Conservation (phyloP, 2,888 invertebrate genomes). For the Junonia oenone region DNA sequence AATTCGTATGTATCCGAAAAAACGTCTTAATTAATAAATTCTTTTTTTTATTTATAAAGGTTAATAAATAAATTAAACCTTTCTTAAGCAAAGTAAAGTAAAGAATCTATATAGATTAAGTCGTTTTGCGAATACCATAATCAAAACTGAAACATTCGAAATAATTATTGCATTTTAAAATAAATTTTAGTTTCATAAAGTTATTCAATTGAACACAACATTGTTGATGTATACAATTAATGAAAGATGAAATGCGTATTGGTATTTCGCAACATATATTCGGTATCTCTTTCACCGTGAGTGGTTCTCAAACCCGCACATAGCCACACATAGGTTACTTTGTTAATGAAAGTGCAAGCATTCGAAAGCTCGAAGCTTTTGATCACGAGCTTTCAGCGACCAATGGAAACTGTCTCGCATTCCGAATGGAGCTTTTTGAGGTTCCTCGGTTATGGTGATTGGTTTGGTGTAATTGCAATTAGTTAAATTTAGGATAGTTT, state of each 20-base stretch:
- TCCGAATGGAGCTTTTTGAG: neutral
- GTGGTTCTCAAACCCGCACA: neutral
- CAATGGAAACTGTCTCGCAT: neutral
- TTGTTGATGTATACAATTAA: neutral
- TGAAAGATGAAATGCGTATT: no score
- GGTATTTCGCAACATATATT: neutral
- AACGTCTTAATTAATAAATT: no score
- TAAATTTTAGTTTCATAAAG: neutral
- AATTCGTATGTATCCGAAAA: no score
- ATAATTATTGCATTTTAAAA: no score
- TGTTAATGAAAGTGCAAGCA: slow-evolving; percentile 1
- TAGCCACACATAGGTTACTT: neutral
- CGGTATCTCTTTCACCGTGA: neutral
- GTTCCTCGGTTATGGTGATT: neutral
- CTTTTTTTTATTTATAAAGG: no score
- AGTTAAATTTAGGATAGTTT: no score
- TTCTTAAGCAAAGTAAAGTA: no score
- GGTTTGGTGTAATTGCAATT: no score
- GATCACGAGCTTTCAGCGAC: neutral
- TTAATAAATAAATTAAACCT: no score
- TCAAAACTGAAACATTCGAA: no score
- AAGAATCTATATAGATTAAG: no score
- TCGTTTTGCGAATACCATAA: no score
- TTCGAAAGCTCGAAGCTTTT: neutral
- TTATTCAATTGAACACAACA: neutral